phyloP scores from a whole-genome alignment of 2,113 vertebrate species.

The Guaruba guarouba region DNA sequence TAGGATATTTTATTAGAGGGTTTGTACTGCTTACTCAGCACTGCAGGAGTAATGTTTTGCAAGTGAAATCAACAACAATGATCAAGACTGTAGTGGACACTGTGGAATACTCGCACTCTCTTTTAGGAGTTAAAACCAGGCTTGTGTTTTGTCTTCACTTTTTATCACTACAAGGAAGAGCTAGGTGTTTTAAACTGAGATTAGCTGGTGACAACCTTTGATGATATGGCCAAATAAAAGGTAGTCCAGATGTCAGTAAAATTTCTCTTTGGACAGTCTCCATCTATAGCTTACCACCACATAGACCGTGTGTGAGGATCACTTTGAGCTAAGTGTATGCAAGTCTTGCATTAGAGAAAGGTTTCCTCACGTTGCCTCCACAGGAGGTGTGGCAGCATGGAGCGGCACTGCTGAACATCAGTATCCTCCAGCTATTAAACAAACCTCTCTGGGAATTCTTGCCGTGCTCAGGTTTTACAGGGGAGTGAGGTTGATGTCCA shows the following conservation, averaged over 20 bases:
- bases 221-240: neutral
- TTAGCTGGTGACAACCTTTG: neutral
- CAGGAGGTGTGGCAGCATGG: neutral
- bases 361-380: neutral
- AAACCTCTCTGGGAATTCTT: neutral
- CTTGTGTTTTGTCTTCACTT: neutral
- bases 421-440: neutral
- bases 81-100: neutral
- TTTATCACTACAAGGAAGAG: neutral
- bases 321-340: neutral
- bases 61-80: neutral
- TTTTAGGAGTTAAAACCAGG: neutral
- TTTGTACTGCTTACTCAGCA: constrained; percentile 11
- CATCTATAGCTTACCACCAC: neutral
- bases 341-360: neutral
- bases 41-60: neutral
- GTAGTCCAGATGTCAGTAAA: neutral
- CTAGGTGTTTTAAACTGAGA: neutral
- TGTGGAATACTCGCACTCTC: neutral
- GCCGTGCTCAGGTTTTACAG: neutral
- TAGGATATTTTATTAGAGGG: neutral
- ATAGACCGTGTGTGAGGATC: neutral
- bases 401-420: neutral
- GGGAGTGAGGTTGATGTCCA: neutral
- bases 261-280: neutral